These are phyloP conservation scores for Andrena haemorrhoa DNA, from an alignment of 2,888 invertebrate genomes.

Conservation along the genomic window DNA sequence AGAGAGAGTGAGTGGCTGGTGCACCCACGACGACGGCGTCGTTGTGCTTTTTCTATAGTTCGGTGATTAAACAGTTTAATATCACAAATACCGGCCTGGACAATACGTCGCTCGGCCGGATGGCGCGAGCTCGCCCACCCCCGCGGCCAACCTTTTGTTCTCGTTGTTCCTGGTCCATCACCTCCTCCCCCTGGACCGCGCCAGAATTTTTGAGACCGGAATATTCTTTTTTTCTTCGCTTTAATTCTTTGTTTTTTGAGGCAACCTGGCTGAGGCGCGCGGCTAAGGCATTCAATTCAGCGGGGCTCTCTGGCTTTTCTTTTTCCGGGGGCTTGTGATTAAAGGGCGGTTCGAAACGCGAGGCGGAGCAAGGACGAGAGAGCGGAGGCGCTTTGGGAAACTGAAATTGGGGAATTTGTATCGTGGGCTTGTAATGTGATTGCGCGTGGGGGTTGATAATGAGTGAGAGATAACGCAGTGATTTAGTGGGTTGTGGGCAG, in stretches of 20 bases:
- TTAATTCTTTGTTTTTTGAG: background rate
- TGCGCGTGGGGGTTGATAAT: background rate
- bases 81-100: slow-evolving; percentile 74
- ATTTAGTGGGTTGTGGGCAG: no score
- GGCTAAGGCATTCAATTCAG: slow-evolving; percentile 6
- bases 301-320: no score
- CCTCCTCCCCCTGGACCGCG: slow-evolving; percentile 7
- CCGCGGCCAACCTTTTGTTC: slow-evolving; percentile 54
- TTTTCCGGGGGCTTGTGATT: background rate
- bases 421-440: background rate
- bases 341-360: slow-evolving; percentile 1
- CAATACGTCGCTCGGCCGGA: slow-evolving; percentile 55
- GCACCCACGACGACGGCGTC: slow-evolving; percentile 42
- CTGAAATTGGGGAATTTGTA: slow-evolving; percentile 2
- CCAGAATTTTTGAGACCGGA: slow-evolving; percentile 43
- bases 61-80: slow-evolving; percentile 81
- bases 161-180: slow-evolving; percentile 53
- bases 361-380: background rate
- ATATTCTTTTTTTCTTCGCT: background rate
- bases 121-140: slow-evolving; percentile 2
- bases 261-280: background rate
- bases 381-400: background rate
- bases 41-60: slow-evolving; percentile 76
- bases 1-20: slow-evolving; percentile 19
- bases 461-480: no score